phyloP scores from a whole-genome alignment of 2,888 invertebrate genomes.

The Sphaeridia pumilis region DNA sequence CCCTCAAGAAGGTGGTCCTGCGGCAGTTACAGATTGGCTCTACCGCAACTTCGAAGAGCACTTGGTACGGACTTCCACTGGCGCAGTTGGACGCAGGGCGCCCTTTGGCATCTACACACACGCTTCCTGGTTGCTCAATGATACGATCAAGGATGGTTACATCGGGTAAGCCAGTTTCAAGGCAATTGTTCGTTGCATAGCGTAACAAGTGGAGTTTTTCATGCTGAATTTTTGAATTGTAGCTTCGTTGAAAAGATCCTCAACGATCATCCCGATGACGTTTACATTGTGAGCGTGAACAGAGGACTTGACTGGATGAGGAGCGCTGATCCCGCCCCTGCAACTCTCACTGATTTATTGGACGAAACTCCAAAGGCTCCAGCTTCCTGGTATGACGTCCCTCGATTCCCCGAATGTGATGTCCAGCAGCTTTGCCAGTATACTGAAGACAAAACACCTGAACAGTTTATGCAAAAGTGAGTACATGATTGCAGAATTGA shows the following conservation, averaged over 20 bases:
- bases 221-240: background rate
- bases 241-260: slow-evolving; percentile 48
- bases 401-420: too few relatives aligned
- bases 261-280: slow-evolving; percentile 45
- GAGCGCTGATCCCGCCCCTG: slow-evolving; percentile 42
- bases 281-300: slow-evolving; percentile 47
- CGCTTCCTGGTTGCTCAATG: slow-evolving; percentile 49
- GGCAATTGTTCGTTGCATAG: background rate
- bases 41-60: slow-evolving; percentile 52
- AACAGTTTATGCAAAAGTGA: too few relatives aligned
- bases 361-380: too few relatives aligned
- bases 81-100: slow-evolving; percentile 49
- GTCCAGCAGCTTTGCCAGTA: too few relatives aligned
- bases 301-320: slow-evolving; percentile 50
- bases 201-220: too few relatives aligned
- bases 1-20: background rate
- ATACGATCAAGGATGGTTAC: background rate
- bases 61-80: too few relatives aligned
- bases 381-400: too few relatives aligned
- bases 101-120: slow-evolving; percentile 58
- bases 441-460: too few relatives aligned
- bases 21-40: slow-evolving; percentile 48
- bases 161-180: background rate
- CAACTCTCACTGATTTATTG: too few relatives aligned
- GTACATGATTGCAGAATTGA: too few relatives aligned